Base-by-base conservation (phyloP, 2,113 vertebrate genomes). In the Hippocampus guttulatus region DNA sequence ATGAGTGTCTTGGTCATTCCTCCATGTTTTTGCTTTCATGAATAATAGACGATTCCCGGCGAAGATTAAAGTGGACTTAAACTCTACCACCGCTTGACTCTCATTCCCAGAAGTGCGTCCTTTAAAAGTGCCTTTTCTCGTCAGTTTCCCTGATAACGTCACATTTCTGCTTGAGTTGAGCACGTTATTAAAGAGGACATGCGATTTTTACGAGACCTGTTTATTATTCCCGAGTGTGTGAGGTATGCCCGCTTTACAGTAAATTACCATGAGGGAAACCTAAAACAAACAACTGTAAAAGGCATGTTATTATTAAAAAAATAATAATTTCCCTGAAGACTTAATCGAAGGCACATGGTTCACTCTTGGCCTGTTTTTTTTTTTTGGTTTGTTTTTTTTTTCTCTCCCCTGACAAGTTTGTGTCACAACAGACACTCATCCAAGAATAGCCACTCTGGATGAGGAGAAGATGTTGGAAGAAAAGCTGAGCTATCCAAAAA, bases 31-130 rank as follows among this genome's bases (percentile, higher is more conserved):
- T 43, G 43, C 76, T 67, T 27, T 77, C 9, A 77, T 81, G 69
- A 84, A 81, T 79, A 79, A 76, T 69, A 49, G 12, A 67, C 66
- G 23, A 12, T 78, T 78, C 64, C 78, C 15, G 61, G 75, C 71
- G 60, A 68, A 73, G 72, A 20, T 40, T 63, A 64, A 82, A 76
- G 41, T 49, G 62, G 45, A 38, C 74, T 45, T 25, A 12, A 27
- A 45, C 38, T 62, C 9, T 67, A 52, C 75, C 68, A 71, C 18
- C 38, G 23, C 45, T 75, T 73, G 57, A 15, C 15, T 60, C 45
- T 67, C 14, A 67, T 85, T 86, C 84, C 77, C 84, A 83, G 82
- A 88, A 88, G 69, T 18, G 16, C 64, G 15, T 67, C 47, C 40
- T 57, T 40, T 1, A 11, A 38, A 10, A 20, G 43, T 3, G 7